Evolutionary conservation across 2,888 invertebrate species (phyloP), one percentile per base, ranked within the genome.

Genomic region (Octodonta nipae): DNA sequence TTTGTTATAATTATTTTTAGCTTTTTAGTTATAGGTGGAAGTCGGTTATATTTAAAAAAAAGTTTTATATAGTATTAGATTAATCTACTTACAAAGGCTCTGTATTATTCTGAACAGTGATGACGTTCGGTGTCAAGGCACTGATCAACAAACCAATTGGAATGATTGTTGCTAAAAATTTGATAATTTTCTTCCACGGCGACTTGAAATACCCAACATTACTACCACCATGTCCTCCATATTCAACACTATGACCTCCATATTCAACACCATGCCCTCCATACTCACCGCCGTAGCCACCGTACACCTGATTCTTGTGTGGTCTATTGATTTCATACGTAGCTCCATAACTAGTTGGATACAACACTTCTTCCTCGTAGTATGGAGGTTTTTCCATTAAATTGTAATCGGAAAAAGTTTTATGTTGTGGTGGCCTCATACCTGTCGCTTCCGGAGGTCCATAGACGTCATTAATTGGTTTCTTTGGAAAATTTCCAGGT

Each of bases 81-180:
- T n/a, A n/a, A n/a, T n/a, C n/a, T n/a, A n/a, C n/a, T n/a, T n/a
- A n/a, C n/a, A n/a, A n/a, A n/a, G n/a, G n/a, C n/a, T n/a, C n/a
- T n/a, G n/a, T n/a, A n/a, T n/a, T 22, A 11, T 22, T 22, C 8
- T 54, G 66, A 28, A 81, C 66, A 40, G 70, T 72, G 44, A 80
- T 64, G 46, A 80, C 61, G 45, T 64, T 75, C 2, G 80, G 80
- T 0, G 77, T 75, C 11, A 81, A 61, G 1, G 80, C 75, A 1
- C 80, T 78, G 30, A 81, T 63, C 38, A 81, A 66, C 29, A 82
- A 60, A 1, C 80, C 80, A 29, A 80, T 68, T 0, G 82, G 82
- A 31, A 81, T 64, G 46, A 79, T 65, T 1, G 80, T 71, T 0
- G 78, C 73, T 46, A 78, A 58, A 44, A 81, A 56, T 35, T 72